Evolutionary conservation across 1,140 invertebrate genomes (phyloP), one percentile per base, ranked within the genome.

Genomic region (Drosophila ercepeae): DNA sequence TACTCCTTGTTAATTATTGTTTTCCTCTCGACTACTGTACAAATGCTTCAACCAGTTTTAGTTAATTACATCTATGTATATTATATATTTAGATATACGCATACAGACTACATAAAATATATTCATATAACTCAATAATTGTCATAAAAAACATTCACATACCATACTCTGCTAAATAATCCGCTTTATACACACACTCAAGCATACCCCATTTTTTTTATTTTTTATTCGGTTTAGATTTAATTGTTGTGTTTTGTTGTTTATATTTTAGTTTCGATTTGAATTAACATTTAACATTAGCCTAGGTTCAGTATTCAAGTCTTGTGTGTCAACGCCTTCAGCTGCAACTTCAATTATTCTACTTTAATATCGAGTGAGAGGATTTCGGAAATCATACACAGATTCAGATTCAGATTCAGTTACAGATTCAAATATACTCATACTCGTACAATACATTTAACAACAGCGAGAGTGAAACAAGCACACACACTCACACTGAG

Each of bases 231-330:
- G 44, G 55, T 45, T 48, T 4, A 27, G 41, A 58, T 27, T 39
- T 51, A 34, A 19, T 42, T 74, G n/a, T 54, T 29, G 49, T 41
- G 19, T 32, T 34, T 39, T 29, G 13, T 68, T 27, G 4, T 34
- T 23, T 46, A 14, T 50, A 4, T 21, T 74, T 34, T 50, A 16
- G 58, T 48, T 58, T 27, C 32, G 41, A 55, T 45, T 65, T 71
- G 34, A 70, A 79, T 86, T 83, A 79, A 53, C 69, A 72, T 72
- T 67, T 72, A 72, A 72, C 50, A 59, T 86, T 76, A 86, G 39
- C 61, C 73, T 86, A 86, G 48, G 50, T 76, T 82, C 61, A 57
- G 57, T 83, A 67, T 75, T 84, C 79, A 84, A 84, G 79, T 84
- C 79, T 84, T 84, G 81, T 84, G 70, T 84, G 71, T 79, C 75